phyloP scores from a whole-genome alignment of 2,888 invertebrate species.

The Abrostola triplasia region DNA sequence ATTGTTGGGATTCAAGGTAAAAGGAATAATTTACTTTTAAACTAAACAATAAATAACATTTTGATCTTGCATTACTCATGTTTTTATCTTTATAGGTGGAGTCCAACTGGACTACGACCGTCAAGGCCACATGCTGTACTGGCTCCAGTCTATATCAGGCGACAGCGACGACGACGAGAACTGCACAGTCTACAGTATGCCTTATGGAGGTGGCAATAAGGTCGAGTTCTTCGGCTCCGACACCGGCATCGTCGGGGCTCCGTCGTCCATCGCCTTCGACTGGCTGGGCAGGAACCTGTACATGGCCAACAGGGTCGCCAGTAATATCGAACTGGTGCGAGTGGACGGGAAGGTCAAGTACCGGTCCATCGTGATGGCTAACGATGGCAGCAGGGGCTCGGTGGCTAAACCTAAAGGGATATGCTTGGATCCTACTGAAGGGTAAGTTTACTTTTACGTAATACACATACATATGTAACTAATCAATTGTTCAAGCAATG shows the following conservation, averaged over 20 bases:
- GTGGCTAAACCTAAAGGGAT: conserved; percentile 96
- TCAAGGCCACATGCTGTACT: conserved; percentile 94
- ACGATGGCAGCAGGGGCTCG: conserved; percentile 95
- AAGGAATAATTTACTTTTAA: background rate
- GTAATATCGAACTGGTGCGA: conserved; percentile 96
- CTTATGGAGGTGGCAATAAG: conserved; percentile 94
- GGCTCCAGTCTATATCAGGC: conserved; percentile 92
- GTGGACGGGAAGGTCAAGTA: conserved; percentile 95
- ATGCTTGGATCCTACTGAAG: conserved; percentile 97
- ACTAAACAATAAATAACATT: background rate
- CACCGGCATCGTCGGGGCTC: conserved; percentile 96
- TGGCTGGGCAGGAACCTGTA: conserved; percentile 98
- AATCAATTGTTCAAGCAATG: background rate
- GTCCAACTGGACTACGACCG: conserved; percentile 97
- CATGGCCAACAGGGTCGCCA: conserved; percentile 96
- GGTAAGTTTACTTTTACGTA: conserved; percentile 83
- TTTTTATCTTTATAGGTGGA: conserved; percentile 88
- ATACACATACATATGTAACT: background rate
- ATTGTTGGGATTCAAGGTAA: conserved; percentile 93
- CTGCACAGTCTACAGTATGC: conserved; percentile 95
- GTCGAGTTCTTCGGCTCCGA: conserved; percentile 93
- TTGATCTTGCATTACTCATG: background rate
- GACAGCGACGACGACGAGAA: conserved; percentile 93
- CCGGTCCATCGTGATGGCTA: conserved; percentile 95
- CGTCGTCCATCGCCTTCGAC: conserved; percentile 97